These are phyloP conservation scores for Polyodon spathula DNA, from an alignment of 2,113 vertebrate genomes.

Conservation along the genomic window DNA sequence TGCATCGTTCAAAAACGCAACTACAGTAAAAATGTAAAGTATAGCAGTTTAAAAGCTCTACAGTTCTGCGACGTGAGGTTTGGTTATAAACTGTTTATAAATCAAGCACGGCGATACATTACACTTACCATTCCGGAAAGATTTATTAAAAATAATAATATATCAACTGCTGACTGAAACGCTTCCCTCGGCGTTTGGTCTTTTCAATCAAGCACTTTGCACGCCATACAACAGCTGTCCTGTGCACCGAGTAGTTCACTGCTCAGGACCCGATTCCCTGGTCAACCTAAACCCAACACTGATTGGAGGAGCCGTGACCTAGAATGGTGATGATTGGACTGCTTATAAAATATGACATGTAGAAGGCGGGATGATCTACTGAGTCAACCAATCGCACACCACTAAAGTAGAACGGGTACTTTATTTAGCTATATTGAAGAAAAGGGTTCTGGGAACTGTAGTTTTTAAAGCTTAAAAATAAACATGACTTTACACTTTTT, in stretches of 20 bases:
- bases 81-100: no score
- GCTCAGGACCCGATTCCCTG: neutral
- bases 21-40: no score
- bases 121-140: no score
- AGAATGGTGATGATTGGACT: neutral
- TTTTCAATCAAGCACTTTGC: neutral
- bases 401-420: neutral
- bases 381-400: neutral
- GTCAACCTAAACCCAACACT: neutral
- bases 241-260: neutral
- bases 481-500: no score
- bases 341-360: neutral
- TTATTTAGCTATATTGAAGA: neutral
- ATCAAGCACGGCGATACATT: no score
- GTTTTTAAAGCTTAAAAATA: neutral
- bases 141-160: neutral
- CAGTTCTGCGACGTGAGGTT: no score
- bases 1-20: no score
- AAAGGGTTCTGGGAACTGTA: neutral
- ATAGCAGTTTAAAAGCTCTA: no score
- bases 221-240: neutral
- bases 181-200: neutral
- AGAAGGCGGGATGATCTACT: neutral
- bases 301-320: neutral
- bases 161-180: neutral